Percentiles rank a stretch among this genome's conserved stretches.
phyloP scores from a whole-genome alignment of 2,113 vertebrate species.

The Dipodomys stephensi region DNA sequence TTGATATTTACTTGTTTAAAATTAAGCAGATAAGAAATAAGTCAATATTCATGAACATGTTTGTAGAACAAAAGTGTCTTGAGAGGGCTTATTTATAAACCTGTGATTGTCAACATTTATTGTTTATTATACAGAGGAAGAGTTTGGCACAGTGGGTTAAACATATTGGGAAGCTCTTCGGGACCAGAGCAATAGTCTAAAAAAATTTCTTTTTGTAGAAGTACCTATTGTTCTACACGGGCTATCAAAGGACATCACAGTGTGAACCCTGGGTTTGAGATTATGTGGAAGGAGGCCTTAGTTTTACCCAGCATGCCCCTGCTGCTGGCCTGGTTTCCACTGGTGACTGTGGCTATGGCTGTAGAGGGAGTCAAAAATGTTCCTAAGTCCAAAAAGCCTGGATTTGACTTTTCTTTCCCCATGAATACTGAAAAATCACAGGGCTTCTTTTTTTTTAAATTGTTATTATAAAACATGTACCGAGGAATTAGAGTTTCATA shows the following conservation, averaged over 20 bases:
- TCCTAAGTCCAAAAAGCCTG: neutral
- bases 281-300: neutral
- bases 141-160: neutral
- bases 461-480: no score
- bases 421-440: neutral
- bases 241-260: neutral
- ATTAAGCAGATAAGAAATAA: constrained; percentile 24
- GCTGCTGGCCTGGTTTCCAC: neutral
- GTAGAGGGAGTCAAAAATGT: neutral
- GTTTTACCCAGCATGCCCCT: neutral
- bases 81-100: neutral
- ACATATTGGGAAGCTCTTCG: neutral
- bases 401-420: neutral
- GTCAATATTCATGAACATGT: neutral
- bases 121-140: neutral
- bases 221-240: neutral
- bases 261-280: neutral
- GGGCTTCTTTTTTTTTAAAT: neutral
- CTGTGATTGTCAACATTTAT: neutral
- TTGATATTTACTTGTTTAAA: constrained; percentile 43
- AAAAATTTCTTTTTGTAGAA: constrained; percentile 19
- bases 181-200: neutral
- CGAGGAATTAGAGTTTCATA: no score
- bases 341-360: neutral
- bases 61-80: constrained; percentile 32